These are phyloP conservation scores for Aphelinus atriplicis DNA, from an alignment of 1,140 invertebrate species.

Conservation along the genomic window DNA sequence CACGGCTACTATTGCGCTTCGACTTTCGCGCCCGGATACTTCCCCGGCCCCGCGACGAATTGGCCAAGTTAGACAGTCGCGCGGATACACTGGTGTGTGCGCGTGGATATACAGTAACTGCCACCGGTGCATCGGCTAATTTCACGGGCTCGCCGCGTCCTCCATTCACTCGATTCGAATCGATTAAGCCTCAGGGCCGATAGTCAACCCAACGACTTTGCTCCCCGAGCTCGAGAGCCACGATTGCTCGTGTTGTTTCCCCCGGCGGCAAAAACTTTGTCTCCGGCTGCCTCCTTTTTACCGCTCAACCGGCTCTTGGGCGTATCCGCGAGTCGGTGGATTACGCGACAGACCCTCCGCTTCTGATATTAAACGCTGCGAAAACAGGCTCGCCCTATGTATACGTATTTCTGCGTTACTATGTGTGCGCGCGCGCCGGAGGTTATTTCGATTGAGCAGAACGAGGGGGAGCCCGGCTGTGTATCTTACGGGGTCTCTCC, in stretches of 20 bases:
- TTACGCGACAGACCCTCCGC: not conserved
- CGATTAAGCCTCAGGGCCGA: no score
- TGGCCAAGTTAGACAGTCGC: conserved; percentile 3
- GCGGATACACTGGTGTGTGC: no score
- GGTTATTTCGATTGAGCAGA: not conserved
- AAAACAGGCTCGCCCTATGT: not conserved
- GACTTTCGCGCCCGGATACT: not conserved
- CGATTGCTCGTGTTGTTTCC: no score
- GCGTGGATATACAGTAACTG: no score
- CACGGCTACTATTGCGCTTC: not conserved
- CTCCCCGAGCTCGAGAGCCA: no score
- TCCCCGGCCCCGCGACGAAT: not conserved
- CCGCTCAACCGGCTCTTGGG: no score
- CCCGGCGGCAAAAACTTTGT: no score
- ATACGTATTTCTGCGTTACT: not conserved
- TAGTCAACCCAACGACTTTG: no score
- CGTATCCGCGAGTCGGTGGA: no score
- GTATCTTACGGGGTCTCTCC: not conserved
- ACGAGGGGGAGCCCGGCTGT: no score
- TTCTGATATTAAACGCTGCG: not conserved
- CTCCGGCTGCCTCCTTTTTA: no score
- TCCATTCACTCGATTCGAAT: no score
- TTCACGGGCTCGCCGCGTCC: not conserved
- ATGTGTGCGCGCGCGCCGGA: not conserved
- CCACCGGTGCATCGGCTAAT: conserved; percentile 3